Conservation (phyloP, 37 sponge, comb jelly and placozoan genomes). For the Dysidea cf. avara region DNA sequence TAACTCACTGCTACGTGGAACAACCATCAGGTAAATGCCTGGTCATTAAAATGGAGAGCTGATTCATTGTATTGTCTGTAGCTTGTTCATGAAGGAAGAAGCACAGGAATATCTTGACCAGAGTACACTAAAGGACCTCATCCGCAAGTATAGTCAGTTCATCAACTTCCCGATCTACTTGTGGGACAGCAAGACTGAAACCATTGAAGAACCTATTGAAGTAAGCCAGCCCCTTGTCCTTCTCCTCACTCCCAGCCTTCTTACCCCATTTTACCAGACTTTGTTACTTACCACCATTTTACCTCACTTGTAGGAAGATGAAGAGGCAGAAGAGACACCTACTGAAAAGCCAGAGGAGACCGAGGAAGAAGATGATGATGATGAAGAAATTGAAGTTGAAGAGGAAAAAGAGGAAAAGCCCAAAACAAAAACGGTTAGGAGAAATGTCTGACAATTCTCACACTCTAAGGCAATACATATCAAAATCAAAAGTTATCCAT, state of each 20-base stretch:
- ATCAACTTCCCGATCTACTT: slow-evolving; percentile 99
- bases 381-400: slow-evolving; percentile 56
- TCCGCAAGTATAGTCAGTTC: slow-evolving; percentile 97
- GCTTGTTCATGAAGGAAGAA: slow-evolving; percentile 93
- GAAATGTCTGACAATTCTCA: too few relatives aligned
- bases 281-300: background rate
- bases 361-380: slow-evolving; percentile 63
- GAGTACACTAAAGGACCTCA: slow-evolving; percentile 68
- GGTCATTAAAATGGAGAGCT: too few relatives aligned
- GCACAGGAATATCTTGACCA: slow-evolving; percentile 89
- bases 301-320: slow-evolving; percentile 34
- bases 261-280: too few relatives aligned
- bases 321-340: slow-evolving; percentile 33
- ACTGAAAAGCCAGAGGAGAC: slow-evolving; percentile 36
- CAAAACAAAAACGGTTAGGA: slow-evolving; percentile 82
- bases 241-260: too few relatives aligned
- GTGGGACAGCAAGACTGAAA: slow-evolving; percentile 94
- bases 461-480: too few relatives aligned
- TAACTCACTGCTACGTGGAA: slow-evolving; percentile 87
- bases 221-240: too few relatives aligned
- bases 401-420: slow-evolving; percentile 89
- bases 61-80: slow-evolving; percentile 11
- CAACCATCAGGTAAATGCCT: slow-evolving; percentile 85
- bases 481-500: too few relatives aligned
- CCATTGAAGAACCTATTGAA: slow-evolving; percentile 90